Evolutionary conservation across 2,797 vertebrate genomes (phyloP).

Genomic region (Manis crassicaudata): DNA sequence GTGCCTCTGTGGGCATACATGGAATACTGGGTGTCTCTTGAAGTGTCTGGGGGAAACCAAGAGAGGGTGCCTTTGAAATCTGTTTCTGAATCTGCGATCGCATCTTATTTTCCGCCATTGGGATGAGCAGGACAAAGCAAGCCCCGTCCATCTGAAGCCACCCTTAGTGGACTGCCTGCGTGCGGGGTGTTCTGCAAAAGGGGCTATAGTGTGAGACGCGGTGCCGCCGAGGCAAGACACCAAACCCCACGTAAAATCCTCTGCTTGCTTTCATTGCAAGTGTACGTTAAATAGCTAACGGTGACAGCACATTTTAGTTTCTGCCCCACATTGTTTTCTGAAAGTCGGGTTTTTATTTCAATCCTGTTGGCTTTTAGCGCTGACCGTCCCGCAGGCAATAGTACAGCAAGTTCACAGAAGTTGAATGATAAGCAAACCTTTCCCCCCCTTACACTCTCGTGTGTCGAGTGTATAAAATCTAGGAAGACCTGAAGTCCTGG

Average conservation of each 20-base stretch:
- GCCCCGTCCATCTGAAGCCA: background rate
- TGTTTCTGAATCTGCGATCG: background rate
- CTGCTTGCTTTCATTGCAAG: fast-evolving
- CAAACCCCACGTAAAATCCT: fast-evolving
- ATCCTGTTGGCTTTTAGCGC: no score
- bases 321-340: background rate
- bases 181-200: no score
- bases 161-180: background rate
- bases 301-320: no score
- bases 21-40: background rate
- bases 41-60: background rate
- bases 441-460: fast-evolving
- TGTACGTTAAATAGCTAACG: fast-evolving
- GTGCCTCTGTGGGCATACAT: no score
- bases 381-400: background rate
- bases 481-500: no score
- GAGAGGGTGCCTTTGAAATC: background rate
- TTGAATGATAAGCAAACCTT: background rate
- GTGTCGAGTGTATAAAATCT: background rate
- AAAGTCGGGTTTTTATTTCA: background rate
- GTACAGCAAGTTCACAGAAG: background rate
- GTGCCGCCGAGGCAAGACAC: fast-evolving
- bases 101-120: background rate
- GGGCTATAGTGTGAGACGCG: background rate
- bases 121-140: background rate